Conservation (phyloP, 2,113 vertebrate species). For the Nicator chloris region DNA sequence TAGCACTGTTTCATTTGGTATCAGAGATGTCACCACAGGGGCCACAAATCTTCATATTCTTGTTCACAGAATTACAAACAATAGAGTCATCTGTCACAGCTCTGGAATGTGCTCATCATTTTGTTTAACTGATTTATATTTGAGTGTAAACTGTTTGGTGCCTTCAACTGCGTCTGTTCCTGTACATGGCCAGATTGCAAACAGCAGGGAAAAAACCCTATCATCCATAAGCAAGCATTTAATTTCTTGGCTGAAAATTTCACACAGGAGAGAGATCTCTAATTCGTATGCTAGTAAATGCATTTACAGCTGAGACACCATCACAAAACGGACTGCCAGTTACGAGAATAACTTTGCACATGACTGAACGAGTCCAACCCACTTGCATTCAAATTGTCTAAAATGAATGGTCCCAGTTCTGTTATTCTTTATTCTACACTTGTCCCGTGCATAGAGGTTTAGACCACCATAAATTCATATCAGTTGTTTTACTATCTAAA, state of each 20-base stretch:
- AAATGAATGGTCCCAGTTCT: neutral
- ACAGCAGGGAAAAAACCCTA: neutral
- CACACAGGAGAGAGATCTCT: neutral
- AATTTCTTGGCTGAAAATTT: slow-evolving; percentile 11
- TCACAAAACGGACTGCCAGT: neutral
- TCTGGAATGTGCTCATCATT: neutral
- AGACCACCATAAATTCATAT: neutral
- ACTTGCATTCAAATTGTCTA: neutral
- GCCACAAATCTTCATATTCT: neutral
- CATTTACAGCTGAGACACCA: neutral
- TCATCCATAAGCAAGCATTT: slow-evolving; percentile 10
- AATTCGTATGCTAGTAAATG: neutral
- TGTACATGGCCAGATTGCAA: slow-evolving; percentile 7
- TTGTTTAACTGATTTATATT: slow-evolving; percentile 34
- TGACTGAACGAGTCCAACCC: neutral
- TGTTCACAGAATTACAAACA: neutral
- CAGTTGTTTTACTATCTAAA: neutral
- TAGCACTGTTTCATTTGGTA: neutral
- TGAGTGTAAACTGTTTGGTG: neutral
- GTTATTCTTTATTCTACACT: neutral
- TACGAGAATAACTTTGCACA: neutral
- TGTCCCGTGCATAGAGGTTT: neutral
- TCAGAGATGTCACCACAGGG: neutral
- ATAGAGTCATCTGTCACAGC: neutral
- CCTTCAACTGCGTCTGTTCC: neutral